phyloP scores from a whole-genome alignment of 2,888 invertebrate genomes.

The Acronicta alni region DNA sequence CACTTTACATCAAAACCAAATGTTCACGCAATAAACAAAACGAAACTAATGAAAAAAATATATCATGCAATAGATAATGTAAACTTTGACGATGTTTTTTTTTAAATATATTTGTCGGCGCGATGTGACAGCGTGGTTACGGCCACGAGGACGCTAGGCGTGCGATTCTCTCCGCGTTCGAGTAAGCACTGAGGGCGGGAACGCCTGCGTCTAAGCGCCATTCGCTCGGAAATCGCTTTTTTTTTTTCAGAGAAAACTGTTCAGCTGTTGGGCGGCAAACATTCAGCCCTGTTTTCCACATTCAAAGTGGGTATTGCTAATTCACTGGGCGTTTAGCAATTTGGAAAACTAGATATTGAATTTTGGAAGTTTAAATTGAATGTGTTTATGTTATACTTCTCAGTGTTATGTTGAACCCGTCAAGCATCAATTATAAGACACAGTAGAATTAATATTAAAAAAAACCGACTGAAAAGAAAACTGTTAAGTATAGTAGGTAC shows the following conservation, averaged over 20 bases:
- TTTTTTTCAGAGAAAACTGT: constrained; percentile 59
- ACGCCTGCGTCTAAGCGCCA: constrained; percentile 66
- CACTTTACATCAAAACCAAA: constrained; percentile 57
- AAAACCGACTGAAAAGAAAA: no score
- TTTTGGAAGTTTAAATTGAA: constrained; percentile 10
- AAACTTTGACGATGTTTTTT: constrained; percentile 47
- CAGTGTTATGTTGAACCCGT: no score
- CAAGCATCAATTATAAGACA: no score
- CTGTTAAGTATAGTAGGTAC: no score
- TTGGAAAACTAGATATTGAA: constrained; percentile 25
- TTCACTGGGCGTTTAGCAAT: constrained; percentile 31
- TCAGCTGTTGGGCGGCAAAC: constrained; percentile 62
- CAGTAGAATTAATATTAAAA: no score
- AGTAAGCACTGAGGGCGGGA: constrained; percentile 74
- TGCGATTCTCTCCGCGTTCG: constrained; percentile 61
- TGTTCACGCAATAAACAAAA: constrained; percentile 49
- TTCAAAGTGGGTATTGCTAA: constrained; percentile 39
- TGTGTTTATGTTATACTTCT: constrained; percentile 2
- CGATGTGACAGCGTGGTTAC: constrained; percentile 59
- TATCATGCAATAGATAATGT: constrained; percentile 31
- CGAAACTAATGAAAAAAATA: constrained; percentile 25
- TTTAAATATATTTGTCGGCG: constrained; percentile 55
- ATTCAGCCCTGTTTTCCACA: constrained; percentile 56
- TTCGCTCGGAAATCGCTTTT: constrained; percentile 60
- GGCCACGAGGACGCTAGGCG: constrained; percentile 60